Evolutionary conservation across 2,888 invertebrate genomes (phyloP).

Genomic region (Lithosia quadra): DNA sequence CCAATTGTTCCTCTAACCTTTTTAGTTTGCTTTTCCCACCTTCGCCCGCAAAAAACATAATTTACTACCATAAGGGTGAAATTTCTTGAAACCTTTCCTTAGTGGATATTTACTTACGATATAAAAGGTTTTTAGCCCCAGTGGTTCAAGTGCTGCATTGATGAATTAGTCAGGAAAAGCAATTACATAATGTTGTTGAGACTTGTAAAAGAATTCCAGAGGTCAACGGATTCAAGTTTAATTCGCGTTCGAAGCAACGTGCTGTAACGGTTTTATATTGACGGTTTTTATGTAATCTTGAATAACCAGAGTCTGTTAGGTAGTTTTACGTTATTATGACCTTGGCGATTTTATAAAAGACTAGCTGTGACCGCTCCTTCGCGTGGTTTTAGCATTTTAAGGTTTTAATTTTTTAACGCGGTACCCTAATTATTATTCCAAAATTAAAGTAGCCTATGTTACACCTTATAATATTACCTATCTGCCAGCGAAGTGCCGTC

Average conservation of each 20-base stretch:
- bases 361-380: no score
- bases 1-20: no score
- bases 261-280: conserved; percentile 31
- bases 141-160: neutral
- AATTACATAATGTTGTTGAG: neutral
- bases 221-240: conserved; percentile 40
- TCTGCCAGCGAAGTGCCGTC: no score
- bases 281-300: conserved; percentile 19
- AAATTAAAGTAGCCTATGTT: no score
- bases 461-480: no score
- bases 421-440: no score
- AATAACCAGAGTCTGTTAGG: neutral
- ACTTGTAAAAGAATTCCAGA: conserved; percentile 19
- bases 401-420: no score
- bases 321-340: neutral
- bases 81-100: neutral
- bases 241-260: conserved; percentile 24
- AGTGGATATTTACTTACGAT: neutral
- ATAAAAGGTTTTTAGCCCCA: neutral
- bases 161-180: neutral
- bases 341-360: neutral
- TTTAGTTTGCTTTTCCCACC: no score
- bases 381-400: no score
- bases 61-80: neutral
- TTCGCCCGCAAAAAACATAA: no score